Conservation (phyloP, 1,140 invertebrate species). For the Carcinoscorpius rotundicauda region DNA sequence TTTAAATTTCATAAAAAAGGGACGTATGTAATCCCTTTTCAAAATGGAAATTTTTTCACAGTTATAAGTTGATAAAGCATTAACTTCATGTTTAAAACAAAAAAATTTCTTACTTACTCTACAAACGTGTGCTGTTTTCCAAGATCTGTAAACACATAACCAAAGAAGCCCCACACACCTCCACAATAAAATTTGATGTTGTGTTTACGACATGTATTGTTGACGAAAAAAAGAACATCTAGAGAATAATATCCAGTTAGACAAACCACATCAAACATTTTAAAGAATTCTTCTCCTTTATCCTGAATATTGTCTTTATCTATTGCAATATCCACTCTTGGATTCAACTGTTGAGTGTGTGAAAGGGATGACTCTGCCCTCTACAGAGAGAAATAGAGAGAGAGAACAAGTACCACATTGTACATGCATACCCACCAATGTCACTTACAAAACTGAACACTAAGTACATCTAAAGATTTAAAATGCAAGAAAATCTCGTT, state of each 20-base stretch:
- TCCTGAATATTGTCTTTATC: conserved; percentile 48
- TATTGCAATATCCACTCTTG: conserved; percentile 72
- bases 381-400: conserved; percentile 39
- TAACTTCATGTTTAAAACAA: conserved; percentile 40
- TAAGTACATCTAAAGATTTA: too few species aligned
- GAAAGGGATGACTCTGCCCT: conserved; percentile 66
- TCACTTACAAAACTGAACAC: not conserved
- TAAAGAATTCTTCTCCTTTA: conserved; percentile 50
- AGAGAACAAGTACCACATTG: conserved; percentile 6
- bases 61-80: too few species aligned
- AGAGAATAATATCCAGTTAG: conserved; percentile 54
- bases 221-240: conserved; percentile 56
- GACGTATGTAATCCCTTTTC: too few species aligned
- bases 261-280: conserved; percentile 51
- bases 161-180: conserved; percentile 87
- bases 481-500: too few species aligned
- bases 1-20: too few species aligned
- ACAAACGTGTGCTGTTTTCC: conserved; percentile 63
- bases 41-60: too few species aligned
- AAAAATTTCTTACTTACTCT: conserved; percentile 57
- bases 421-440: conserved; percentile 3
- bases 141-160: conserved; percentile 82
- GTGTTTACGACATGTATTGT: conserved; percentile 59
- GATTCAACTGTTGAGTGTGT: conserved; percentile 71
- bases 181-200: conserved; percentile 77